Conservation (phyloP, 2,797 vertebrate species). For the Anniella stebbinsi region DNA sequence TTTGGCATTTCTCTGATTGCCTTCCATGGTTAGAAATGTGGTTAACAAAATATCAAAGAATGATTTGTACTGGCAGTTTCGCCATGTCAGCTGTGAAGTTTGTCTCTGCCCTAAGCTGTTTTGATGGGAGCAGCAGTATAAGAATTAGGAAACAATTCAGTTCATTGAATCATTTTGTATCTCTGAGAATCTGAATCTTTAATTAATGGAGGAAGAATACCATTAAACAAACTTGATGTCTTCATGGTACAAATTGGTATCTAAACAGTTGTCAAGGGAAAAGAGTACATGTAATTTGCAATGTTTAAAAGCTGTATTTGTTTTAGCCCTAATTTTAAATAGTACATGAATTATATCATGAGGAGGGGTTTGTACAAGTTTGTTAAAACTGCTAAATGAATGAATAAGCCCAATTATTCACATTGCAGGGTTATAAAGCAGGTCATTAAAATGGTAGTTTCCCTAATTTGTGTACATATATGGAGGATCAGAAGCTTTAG, state of each 20-base stretch:
- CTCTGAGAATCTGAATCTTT: background rate
- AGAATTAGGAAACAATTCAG: background rate
- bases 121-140: background rate
- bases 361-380: background rate
- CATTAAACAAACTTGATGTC: background rate
- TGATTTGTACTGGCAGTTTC: background rate
- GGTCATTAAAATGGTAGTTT: background rate
- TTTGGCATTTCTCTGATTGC: background rate
- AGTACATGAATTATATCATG: background rate
- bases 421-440: background rate
- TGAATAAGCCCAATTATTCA: background rate
- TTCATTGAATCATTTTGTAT: background rate
- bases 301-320: background rate
- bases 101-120: background rate
- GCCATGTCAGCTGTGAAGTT: background rate
- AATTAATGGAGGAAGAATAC: background rate
- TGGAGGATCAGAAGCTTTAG: background rate
- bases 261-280: background rate
- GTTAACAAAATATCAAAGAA: background rate
- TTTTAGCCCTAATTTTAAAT: background rate
- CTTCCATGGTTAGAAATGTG: background rate
- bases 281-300: background rate
- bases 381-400: slow-evolving; percentile 3
- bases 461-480: background rate
- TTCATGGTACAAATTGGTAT: background rate